Evolutionary conservation across 1,140 invertebrate genomes (phyloP), one percentile per base, ranked within the genome.

Genomic region (Phymorhynchus buccinoides): DNA sequence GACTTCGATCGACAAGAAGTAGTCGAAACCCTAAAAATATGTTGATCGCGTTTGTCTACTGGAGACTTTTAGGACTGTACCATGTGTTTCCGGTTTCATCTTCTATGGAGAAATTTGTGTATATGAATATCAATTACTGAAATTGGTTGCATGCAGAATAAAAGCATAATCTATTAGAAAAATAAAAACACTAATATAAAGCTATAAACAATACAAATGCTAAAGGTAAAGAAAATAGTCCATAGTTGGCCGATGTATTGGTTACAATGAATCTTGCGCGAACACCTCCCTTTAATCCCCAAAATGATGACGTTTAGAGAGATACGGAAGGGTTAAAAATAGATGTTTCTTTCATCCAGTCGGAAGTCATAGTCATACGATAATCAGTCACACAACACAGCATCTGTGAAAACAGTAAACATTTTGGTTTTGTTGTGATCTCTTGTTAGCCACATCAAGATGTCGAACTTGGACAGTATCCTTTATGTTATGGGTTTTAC

Each of bases 391-490:
- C 42, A 79, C 4, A 48, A 52, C n/a, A 32, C 48, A 27, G 22
- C 4, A 4, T 30, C 7, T 1, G 27, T 32, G 27, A 48, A 32
- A 16, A 79, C 30, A 52, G n/a, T 1, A 48, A 79, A 32, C 7
- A 37, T 35, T 37, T 35, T n/a, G 18, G 27, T 41, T 78, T 12
- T 1, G 7, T 22, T 79, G 77, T 41, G 42, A 7, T 9, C 6
- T 9, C 16, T n/a, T 52, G 27, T 32, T 32, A 12, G n/a, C 22
- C 9, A 3, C 6, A 52, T 79, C 77, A 79, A 79, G 42, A 79
- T 79, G 77, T 79, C 77, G 42, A 44, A 44, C 1, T 22, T 79
- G 30, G 77, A 79, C 42, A 79, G 77, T 79, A 79, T 79, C 77
- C 77, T 79, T 79, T 75, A 41, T 62, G 6, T 62, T 14, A 27